Evolutionary conservation across 1,140 invertebrate species (phyloP).

Genomic region (Sarcophaga bullata): DNA sequence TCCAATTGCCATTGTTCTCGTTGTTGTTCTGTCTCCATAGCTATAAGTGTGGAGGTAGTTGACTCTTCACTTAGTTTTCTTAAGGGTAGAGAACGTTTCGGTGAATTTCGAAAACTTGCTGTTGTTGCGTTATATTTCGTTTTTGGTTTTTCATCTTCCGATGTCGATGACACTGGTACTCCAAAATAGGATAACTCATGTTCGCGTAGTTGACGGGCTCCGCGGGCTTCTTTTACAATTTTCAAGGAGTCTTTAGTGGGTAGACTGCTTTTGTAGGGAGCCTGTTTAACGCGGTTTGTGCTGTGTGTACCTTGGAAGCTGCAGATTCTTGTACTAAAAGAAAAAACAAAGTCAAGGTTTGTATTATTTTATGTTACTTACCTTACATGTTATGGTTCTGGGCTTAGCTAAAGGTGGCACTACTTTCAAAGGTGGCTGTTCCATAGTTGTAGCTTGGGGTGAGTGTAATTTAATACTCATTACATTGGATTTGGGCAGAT

Average conservation of each 20-base stretch:
- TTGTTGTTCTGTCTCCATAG: constrained; percentile 43
- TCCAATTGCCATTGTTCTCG: constrained; percentile 60
- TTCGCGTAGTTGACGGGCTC: constrained; percentile 64
- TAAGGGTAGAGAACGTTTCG: constrained; percentile 52
- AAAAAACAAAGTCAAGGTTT: neutral
- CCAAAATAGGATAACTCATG: constrained; percentile 67
- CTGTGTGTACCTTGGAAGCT: neutral
- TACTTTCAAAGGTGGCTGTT: constrained; percentile 52
- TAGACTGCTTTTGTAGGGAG: constrained; percentile 20
- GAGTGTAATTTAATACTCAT: constrained; percentile 63
- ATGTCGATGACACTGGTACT: constrained; percentile 48
- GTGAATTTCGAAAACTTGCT: constrained; percentile 31
- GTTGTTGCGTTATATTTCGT: neutral
- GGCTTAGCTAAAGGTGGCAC: constrained; percentile 58
- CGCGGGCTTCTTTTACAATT: constrained; percentile 62
- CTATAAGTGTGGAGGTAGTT: neutral
- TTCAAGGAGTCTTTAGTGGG: constrained; percentile 53
- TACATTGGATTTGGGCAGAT: constrained; percentile 62
- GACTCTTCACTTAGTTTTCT: constrained; percentile 41
- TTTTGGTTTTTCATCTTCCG: constrained; percentile 32
- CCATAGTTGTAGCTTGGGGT: constrained; percentile 49
- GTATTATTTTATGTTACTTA: neutral
- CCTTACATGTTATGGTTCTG: constrained; percentile 47
- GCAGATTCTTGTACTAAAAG: neutral
- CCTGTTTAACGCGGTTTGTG: constrained; percentile 29